Base-by-base conservation (phyloP, 2,113 vertebrate species). In the Alosa alosa region DNA sequence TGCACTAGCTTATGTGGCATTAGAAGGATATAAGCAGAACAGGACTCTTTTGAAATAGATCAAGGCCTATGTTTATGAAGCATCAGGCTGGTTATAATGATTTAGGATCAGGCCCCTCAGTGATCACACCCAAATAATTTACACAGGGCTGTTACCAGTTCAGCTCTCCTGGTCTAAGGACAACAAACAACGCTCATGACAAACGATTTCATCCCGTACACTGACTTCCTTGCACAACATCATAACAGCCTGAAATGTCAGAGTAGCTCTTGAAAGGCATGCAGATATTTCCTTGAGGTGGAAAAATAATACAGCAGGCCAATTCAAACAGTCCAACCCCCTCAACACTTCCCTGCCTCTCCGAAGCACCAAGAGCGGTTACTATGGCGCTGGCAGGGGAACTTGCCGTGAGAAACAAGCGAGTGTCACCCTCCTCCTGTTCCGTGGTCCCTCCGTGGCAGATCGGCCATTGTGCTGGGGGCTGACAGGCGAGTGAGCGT, bases 81-180 rank as follows among this genome's bases (percentile, higher is more conserved):
- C 72, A 36, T 18, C 31, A 78, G 31, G 25, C 72, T 39, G 72
- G 10, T 41, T 15, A 0, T 15, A 78, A 78, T 78, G 11, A 78
- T 78, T 36, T 78, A 11, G 31, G 72, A 78, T 36, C 72, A 11
- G 13, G 31, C 11, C 31, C 15, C 13, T 18, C 15, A 4, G 41
- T 17, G 36, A 78, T 15, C 15, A 36, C 17, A 13, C 31, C 72
- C 31, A 13, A 78, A 78, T 39, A 78, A 4, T 78, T 78, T 18
- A 78, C 72, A 13, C 72, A 78, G 31, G 13, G 72, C 72, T 78
- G 72, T 78, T 78, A 17, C 31, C 72, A 78, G 72, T 78, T 78
- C 0, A 78, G 13, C 72, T 78, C 31, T 17, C 31, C 68, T 75
- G 11, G 25, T 64, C n/a, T 75, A 13, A 75, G 11, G 15, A 36